A percentile compares a stretch with the other conserved stretches of the same genome.
These are phyloP conservation scores for Athalia circularis DNA, from an alignment of 2,888 invertebrate species.

Conservation along the genomic window DNA sequence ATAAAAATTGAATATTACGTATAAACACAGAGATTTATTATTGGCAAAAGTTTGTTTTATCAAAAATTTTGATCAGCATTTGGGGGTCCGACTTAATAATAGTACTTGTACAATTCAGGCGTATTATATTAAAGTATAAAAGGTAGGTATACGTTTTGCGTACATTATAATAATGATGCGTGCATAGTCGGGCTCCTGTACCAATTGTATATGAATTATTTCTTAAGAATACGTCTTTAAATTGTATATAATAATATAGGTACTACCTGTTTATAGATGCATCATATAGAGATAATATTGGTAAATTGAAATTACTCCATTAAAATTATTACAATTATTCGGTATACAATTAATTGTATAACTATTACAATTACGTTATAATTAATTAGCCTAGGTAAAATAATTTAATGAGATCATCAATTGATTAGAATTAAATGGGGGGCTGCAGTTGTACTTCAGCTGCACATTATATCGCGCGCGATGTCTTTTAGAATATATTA, in stretches of 20 bases:
- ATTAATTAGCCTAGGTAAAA: slow-evolving; percentile 12
- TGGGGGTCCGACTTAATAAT: not conserved
- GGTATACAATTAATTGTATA: not conserved
- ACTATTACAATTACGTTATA: slow-evolving; percentile 6
- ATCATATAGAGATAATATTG: too few relatives aligned
- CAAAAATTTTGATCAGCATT: slow-evolving; percentile 12
- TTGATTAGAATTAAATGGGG: slow-evolving; percentile 14
- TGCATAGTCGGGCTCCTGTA: not conserved
- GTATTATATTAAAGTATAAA: not conserved
- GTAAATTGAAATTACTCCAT: too few relatives aligned
- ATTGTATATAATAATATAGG: not conserved
- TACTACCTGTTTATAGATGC: not conserved
- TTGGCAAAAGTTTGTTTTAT: slow-evolving; percentile 21
- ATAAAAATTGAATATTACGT: not conserved
- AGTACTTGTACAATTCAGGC: slow-evolving; percentile 1
- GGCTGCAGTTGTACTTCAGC: not conserved
- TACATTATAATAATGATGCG: not conserved
- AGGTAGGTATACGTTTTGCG: not conserved
- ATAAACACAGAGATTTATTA: not conserved
- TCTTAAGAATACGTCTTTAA: not conserved
- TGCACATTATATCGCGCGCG: not conserved
- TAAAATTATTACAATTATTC: not conserved
- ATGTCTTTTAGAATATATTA: too few relatives aligned
- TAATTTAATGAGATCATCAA: slow-evolving; percentile 42
- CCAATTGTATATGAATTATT: not conserved